Base-by-base conservation (phyloP, 2,797 vertebrate genomes). In the Coranthus polyacanthus region DNA sequence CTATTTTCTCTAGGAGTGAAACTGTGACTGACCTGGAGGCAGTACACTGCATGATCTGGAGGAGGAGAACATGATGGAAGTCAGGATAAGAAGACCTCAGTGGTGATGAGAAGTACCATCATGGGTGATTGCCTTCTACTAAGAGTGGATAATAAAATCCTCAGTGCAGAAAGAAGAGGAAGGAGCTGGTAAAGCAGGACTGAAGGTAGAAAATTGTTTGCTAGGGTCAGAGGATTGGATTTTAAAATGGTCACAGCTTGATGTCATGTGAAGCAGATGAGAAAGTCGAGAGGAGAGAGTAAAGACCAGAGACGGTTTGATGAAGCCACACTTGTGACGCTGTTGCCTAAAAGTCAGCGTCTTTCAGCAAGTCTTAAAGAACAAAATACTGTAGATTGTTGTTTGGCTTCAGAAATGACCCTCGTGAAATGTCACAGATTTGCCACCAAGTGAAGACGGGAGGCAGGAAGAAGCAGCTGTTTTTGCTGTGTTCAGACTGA, bases 121-220 rank as follows among this genome's bases (percentile, higher is more conserved):
- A 47, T 57, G 43, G 43, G 75, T 46, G 45, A 76, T 70, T 51
- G 20, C 24, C 37, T 64, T 9, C 52, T 34, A 24, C 64, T 63
- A 41, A 24, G 36, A 54, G 59, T 34, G 66, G 50, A 20, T 39
- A 41, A 71, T 66, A 45, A 66, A 59, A 49, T 43, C 56, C 16
- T 66, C 11, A 1, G 4, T 6, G 60, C 52, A 37, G 36, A 57
- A 8, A 56, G 44, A 41, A 63, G 45, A 63, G 26, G 32, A 41
- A 4, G 21, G 45, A 59, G 45, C 38, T 24, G 52, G 42, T 52
- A 34, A 22, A 24, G 44, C 38, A 16, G 36, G 13, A 8, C 38
- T 41, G 26, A 17, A 20, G 26, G 20, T 2, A 37, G 42, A 17
- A 63, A 32, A 16, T 46, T 10, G 47, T 43, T 68, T 26, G 10